Evolutionary conservation across 2,888 invertebrate genomes (phyloP).

Genomic region (Sthenelais limicola): DNA sequence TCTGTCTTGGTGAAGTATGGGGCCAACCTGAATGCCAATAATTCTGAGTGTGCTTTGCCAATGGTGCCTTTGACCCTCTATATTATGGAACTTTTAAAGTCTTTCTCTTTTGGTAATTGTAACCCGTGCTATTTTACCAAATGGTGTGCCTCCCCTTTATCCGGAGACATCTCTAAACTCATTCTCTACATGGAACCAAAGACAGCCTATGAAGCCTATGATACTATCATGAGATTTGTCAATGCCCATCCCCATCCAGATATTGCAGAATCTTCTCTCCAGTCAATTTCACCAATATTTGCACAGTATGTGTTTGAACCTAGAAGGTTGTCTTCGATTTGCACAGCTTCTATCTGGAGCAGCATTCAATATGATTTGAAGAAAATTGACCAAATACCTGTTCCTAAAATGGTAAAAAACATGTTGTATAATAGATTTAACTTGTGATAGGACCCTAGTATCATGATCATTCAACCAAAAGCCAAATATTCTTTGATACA

Average conservation of each 20-base stretch:
- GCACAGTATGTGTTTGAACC: background rate
- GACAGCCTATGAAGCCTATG: background rate
- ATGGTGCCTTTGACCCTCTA: too few relatives aligned
- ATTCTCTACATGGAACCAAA: background rate
- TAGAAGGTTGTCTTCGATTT: conserved; percentile 1
- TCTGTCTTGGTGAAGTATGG: conserved; percentile 59
- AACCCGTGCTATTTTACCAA: too few relatives aligned
- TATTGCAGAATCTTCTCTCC: background rate
- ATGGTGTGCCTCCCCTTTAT: background rate
- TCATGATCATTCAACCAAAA: too few relatives aligned
- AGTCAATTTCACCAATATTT: background rate
- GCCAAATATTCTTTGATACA: too few relatives aligned
- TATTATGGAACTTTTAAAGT: too few relatives aligned
- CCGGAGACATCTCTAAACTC: background rate
- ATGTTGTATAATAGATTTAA: conserved; percentile 1
- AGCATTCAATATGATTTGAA: background rate
- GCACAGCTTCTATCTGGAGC: conserved; percentile 5
- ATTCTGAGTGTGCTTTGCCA: conserved; percentile 39
- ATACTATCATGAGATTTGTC: conserved; percentile 2
- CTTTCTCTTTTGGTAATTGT: too few relatives aligned
- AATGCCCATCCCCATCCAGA: background rate
- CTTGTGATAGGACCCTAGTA: too few relatives aligned
- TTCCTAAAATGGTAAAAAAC: conserved; percentile 4
- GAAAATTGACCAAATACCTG: conserved; percentile 12
- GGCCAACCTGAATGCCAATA: conserved; percentile 53